Percentiles rank a stretch among this genome's conserved stretches.
Conservation (phyloP, 2,113 vertebrate species). For the Bagarius yarrelli region DNA sequence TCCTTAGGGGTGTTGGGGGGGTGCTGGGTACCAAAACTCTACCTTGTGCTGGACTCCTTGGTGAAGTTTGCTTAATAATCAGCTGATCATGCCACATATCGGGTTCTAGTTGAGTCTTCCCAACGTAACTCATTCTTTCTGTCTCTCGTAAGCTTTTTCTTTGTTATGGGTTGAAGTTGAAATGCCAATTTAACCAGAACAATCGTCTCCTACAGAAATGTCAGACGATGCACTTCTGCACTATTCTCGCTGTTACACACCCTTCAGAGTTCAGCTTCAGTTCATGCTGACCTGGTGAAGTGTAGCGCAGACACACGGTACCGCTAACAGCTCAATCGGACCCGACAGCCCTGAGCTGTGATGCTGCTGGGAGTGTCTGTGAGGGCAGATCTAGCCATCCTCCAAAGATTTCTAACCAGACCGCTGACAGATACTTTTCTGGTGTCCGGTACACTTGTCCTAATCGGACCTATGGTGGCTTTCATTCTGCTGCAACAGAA, state of each 20-base stretch:
- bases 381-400: constrained; percentile 44
- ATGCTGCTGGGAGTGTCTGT: constrained; percentile 42
- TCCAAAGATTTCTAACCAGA: constrained; percentile 8
- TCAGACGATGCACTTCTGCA: background rate
- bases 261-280: constrained; percentile 24
- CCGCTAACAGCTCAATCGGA: constrained; percentile 43
- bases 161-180: background rate
- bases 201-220: background rate
- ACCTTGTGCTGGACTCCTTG: too few relatives aligned
- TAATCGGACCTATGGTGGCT: background rate
- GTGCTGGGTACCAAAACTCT: too few relatives aligned
- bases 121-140: background rate
- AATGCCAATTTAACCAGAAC: constrained; percentile 12
- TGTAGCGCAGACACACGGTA: background rate
- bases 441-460: constrained; percentile 11
- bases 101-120: too few relatives aligned
- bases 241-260: background rate
- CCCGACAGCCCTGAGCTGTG: constrained; percentile 42
- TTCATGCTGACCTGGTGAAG: background rate
- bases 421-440: constrained; percentile 13
- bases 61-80: too few relatives aligned
- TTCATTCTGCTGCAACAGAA: background rate
- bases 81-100: too few relatives aligned
- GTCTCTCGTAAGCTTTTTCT: too few relatives aligned
- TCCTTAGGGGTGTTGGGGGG: too few relatives aligned